Percentiles rank a stretch among this genome's conserved stretches.
These are phyloP conservation scores for Hipparchia sbordonii DNA, from an alignment of 2,888 invertebrate genomes.

Conservation along the genomic window DNA sequence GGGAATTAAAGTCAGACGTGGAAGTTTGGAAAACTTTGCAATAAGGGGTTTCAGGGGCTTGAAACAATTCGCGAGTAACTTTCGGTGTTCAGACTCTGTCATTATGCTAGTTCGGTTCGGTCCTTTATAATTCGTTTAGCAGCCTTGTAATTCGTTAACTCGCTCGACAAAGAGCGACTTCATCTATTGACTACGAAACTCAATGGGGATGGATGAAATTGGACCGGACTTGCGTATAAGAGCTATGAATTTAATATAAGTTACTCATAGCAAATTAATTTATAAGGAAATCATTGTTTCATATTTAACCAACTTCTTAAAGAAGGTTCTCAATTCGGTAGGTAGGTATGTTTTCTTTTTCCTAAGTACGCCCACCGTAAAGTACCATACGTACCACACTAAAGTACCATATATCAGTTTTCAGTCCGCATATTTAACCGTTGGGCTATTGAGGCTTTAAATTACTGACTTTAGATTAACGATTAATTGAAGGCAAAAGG, in stretches of 20 bases:
- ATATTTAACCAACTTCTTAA: too few relatives aligned
- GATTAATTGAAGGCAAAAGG: not conserved
- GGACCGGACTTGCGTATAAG: not conserved
- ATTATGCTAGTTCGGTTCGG: conserved; percentile 18
- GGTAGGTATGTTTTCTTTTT: too few relatives aligned
- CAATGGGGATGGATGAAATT: not conserved
- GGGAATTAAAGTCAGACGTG: conserved; percentile 14
- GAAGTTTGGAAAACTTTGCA: conserved; percentile 17
- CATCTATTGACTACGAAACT: conserved; percentile 5
- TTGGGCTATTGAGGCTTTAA: too few relatives aligned
- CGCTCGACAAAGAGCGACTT: not conserved
- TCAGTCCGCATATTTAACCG: too few relatives aligned
- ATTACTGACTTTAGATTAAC: too few relatives aligned
- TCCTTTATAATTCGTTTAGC: conserved; percentile 22
- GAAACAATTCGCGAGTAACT: conserved; percentile 17
- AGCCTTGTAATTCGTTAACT: conserved; percentile 17
- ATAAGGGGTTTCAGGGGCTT: conserved; percentile 15
- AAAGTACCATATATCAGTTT: too few relatives aligned
- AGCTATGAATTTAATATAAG: too few relatives aligned
- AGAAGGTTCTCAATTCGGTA: too few relatives aligned
- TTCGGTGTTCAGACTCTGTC: conserved; percentile 15
- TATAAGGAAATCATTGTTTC: too few relatives aligned
- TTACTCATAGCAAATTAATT: too few relatives aligned
- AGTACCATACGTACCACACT: too few relatives aligned
- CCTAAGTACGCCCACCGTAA: too few relatives aligned